Percentiles rank a stretch among this genome's conserved stretches.
Conservation (phyloP, 1,140 invertebrate genomes). For the Chrysoperla carnea region DNA sequence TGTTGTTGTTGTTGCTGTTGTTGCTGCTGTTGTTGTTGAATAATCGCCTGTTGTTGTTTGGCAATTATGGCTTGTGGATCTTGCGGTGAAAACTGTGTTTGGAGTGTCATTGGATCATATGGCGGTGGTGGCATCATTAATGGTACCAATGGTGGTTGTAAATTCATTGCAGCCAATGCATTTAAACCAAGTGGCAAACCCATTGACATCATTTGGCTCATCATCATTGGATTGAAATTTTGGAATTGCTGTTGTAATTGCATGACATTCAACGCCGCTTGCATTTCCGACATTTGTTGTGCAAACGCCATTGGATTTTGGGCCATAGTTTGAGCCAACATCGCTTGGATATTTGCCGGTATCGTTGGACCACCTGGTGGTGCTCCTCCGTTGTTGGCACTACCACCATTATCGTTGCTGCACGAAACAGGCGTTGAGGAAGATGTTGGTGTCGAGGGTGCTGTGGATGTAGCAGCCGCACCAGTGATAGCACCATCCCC, state of each 20-base stretch:
- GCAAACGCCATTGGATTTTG: constrained; percentile 40
- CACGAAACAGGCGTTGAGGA: constrained; percentile 36
- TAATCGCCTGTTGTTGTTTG: constrained; percentile 48
- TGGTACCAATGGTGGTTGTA: constrained; percentile 71
- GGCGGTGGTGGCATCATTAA: constrained; percentile 76
- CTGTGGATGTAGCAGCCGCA: constrained; percentile 33
- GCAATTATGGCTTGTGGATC: constrained; percentile 28
- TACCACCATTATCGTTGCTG: constrained; percentile 33
- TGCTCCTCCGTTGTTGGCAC: constrained; percentile 54
- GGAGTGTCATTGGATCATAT: constrained; percentile 41
- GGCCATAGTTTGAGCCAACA: constrained; percentile 25
- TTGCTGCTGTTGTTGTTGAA: constrained; percentile 46
- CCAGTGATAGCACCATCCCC: constrained; percentile 17
- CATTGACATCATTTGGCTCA: constrained; percentile 56
- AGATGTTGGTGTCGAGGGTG: constrained; percentile 37
- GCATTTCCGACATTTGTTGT: constrained; percentile 70
- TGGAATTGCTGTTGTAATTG: constrained; percentile 71
- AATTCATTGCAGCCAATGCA: constrained; percentile 70
- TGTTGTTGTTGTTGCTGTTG: no score
- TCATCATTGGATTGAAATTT: constrained; percentile 63
- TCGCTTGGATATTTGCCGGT: constrained; percentile 26
- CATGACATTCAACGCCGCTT: constrained; percentile 71
- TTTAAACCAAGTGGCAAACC: constrained; percentile 68
- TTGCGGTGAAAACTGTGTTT: constrained; percentile 31
- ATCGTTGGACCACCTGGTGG: constrained; percentile 25